Base-by-base conservation (phyloP, 2,888 invertebrate species). In the Apamea anceps region DNA sequence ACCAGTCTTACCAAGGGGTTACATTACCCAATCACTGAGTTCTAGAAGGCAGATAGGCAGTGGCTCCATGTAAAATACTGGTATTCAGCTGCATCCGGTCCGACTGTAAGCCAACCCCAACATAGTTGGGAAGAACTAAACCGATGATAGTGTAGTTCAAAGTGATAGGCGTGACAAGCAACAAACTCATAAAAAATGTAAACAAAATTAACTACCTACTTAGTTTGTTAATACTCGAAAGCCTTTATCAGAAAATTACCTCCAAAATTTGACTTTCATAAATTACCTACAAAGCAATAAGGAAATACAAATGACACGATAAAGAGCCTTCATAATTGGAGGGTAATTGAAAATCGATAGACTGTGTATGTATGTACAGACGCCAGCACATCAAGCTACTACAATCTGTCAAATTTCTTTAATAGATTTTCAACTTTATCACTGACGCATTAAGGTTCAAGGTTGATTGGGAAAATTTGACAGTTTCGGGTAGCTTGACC, bases 261-360 rank as follows among this genome's bases (percentile, higher is more conserved):
- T 65, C 25, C 63, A 18, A 72, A 75, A 84, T 84, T 80, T 54
- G 51, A 42, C 37, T 51, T 75, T 71, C 21, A 74, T 74, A 84
- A 84, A 81, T 85, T 75, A 57, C 72, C 18, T 37, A 81, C n/a
- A 54, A 7, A 25, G 32, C 74, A 80, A 67, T 67, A 74, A 65
- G 77, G 74, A 71, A 80, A 54, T 45, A 66, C 57, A 72, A 83
- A 73, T 72, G 45, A 85, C 51, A 75, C 67, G 51, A 37, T 77
- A 81, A 74, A 60, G 32, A 77, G 77, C 28, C 7, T 57, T 67
- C 37, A 76, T 85, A 85, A 84, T 84, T 76, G 65, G 62, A n/a
- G 1, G 12, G 28, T 85, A 85, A 84, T 84, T 85, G 72, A 63
- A 76, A 84, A 85, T 84, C 85, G 32, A 79, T 77, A n/a, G 48